Evolutionary conservation across 2,113 vertebrate species (phyloP).

Genomic region (Tinamus guttatus): DNA sequence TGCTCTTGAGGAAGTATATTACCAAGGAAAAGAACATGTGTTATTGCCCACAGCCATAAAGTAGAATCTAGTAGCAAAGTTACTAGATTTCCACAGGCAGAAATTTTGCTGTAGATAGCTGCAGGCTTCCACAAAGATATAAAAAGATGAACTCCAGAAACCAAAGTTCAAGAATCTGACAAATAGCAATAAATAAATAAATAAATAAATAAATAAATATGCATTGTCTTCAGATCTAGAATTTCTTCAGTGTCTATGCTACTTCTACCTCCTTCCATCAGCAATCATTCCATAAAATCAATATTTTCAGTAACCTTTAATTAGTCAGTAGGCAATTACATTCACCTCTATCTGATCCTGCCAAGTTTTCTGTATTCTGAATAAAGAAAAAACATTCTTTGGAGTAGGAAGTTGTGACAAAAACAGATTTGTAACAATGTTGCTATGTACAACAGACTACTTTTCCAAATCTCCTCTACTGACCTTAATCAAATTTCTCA

Average conservation of each 20-base stretch:
- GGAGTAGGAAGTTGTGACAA: not conserved
- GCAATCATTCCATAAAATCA: not conserved
- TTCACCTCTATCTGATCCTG: not conserved
- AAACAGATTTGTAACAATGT: not conserved
- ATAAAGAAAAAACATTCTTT: not conserved
- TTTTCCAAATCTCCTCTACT: not conserved
- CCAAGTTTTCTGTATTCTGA: not conserved
- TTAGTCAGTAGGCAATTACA: not conserved
- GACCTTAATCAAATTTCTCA: not conserved
- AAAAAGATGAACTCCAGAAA: not conserved
- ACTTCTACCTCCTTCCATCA: not conserved
- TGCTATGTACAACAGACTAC: not conserved
- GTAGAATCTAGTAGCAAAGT: not conserved
- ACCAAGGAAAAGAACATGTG: not conserved
- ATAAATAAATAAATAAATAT: not conserved
- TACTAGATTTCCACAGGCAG: not conserved
- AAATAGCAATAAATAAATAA: not conserved
- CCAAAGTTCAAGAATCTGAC: not conserved
- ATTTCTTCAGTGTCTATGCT: not conserved
- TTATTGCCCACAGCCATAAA: not conserved
- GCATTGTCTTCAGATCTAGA: not conserved
- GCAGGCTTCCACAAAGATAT: not conserved
- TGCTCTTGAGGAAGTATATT: not conserved
- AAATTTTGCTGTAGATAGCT: fast-evolving
- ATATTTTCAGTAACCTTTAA: not conserved